phyloP scores from a whole-genome alignment of 1,140 invertebrate species.

The Nylanderia fulva region DNA sequence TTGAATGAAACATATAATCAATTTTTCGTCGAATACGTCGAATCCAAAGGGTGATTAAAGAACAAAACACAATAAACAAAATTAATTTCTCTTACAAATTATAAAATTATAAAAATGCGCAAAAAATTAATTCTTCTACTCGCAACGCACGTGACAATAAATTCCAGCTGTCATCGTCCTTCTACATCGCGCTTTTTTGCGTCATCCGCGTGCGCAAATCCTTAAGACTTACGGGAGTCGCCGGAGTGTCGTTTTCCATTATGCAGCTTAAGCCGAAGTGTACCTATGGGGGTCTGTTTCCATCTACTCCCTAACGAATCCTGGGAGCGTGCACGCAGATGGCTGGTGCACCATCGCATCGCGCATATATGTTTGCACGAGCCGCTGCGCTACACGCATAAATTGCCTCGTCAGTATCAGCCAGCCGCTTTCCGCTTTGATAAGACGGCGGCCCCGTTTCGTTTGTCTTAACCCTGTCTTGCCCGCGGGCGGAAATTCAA shows the following conservation, averaged over 20 bases:
- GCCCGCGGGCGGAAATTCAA: slow-evolving; percentile 56
- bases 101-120: neutral
- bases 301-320: slow-evolving; percentile 50
- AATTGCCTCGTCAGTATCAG: slow-evolving; percentile 64
- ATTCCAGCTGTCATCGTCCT: slow-evolving; percentile 62
- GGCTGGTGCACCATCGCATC: slow-evolving; percentile 47
- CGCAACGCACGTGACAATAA: slow-evolving; percentile 35
- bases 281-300: slow-evolving; percentile 70
- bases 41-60: neutral
- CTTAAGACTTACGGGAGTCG: slow-evolving; percentile 60
- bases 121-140: neutral
- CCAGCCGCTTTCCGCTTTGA: slow-evolving; percentile 52
- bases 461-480: slow-evolving; percentile 54
- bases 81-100: neutral
- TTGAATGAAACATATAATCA: neutral
- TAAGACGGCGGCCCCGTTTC: slow-evolving; percentile 41
- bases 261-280: slow-evolving; percentile 58
- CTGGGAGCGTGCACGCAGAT: slow-evolving; percentile 43
- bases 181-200: slow-evolving; percentile 1
- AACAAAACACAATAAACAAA: neutral
- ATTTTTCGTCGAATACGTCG: neutral
- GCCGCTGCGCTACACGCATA: slow-evolving; percentile 50
- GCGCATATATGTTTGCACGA: slow-evolving; percentile 53
- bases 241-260: slow-evolving; percentile 71
- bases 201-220: slow-evolving; percentile 45